Base-by-base conservation (phyloP, 1,140 invertebrate genomes). In the Mylabris phalerata region DNA sequence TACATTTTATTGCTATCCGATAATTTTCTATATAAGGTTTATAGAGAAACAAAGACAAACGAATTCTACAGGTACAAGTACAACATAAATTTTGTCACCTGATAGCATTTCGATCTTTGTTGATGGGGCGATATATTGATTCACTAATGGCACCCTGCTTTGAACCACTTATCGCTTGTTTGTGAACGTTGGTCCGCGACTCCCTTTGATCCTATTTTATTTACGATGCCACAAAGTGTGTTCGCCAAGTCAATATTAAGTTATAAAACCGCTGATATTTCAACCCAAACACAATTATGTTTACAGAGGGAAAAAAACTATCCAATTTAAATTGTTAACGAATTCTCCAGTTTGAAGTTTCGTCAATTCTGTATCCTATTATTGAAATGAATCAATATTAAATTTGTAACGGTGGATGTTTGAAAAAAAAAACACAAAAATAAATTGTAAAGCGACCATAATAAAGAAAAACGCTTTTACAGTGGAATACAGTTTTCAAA, bases 171-270 rank as follows among this genome's bases (percentile, higher is more conserved):
- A 62, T 46, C 56, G 50, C 49, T 57, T 42, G 60, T 62, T 62
- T 62, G 60, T 62, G 60, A 58, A 61, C 45, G 48, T 55, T 50
- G 55, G 48, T 48, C 46, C 50, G 50, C 51, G 50, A 41, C 55
- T 50, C n/a, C 48, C 60, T 62, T 58, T 62, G 60, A 62, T 62
- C 60, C 60, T 55, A 50, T 52, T 62, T 62, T 62, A 62, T 62
- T 62, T 62, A 62, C 57, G 56, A 62, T 48, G 55, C 60, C 44
- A 52, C 55, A 62, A 57, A 62, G 50, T 62, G 60, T 62, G 55
- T 58, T 55, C 44, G 50, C 24, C 48, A 46, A 58, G 55, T 62
- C 60, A 56, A 62, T 62, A 57, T 58, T 62, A 62, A 62, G 60
- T 62, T 54, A 58, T 62, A 58, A 50, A 58, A 55, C 55, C 49